Evolutionary conservation across 1,140 invertebrate species (phyloP), one percentile per base, ranked within the genome.

Genomic region (Tetragnatha versicolor): DNA sequence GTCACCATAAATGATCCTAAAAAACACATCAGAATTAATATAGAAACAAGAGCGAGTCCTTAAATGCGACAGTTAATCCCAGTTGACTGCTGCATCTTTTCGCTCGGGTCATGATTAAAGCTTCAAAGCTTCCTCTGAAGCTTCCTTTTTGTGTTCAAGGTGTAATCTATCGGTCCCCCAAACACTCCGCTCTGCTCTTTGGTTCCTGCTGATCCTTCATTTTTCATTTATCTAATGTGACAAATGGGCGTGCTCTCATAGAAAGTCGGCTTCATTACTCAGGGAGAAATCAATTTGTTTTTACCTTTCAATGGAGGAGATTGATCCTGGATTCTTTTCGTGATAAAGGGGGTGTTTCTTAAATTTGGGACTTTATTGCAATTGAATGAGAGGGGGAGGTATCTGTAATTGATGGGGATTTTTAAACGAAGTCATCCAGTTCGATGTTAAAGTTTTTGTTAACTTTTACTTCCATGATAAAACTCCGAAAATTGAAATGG

Each of bases 241-340:
- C 17, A 58, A 58, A 58, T 33, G 55, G 17, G 17, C n/a, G 17
- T 31, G 17, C 53, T 31, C 29, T n/a, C 55, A 58, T 58, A 58
- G 29, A 58, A 31, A 33, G 3, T 31, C 55, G 20, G 17, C 14
- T 31, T 58, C 55, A 31, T 58, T 58, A 58, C 55, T 58, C 55
- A 33, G 31, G 14, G 29, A 7, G n/a, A 58, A 58, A 58, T 58
- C 55, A 58, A 58, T 58, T 58, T 58, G 35, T 58, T 58, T 58
- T 58, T 58, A 20, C 55, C 17, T n/a, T 33, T 58, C 31, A n/a
- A 58, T 58, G 55, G 31, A 58, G 35, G 17, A 31, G 55, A 58
- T 58, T 33, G 55, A 58, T 31, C 35, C 29, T 20, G 55, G 35
- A 58, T 58, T 58, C 55, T 33, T 58, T 58, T 31, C n/a, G n/a